phyloP scores from a whole-genome alignment of 2,888 invertebrate species.

The Patella depressa region DNA sequence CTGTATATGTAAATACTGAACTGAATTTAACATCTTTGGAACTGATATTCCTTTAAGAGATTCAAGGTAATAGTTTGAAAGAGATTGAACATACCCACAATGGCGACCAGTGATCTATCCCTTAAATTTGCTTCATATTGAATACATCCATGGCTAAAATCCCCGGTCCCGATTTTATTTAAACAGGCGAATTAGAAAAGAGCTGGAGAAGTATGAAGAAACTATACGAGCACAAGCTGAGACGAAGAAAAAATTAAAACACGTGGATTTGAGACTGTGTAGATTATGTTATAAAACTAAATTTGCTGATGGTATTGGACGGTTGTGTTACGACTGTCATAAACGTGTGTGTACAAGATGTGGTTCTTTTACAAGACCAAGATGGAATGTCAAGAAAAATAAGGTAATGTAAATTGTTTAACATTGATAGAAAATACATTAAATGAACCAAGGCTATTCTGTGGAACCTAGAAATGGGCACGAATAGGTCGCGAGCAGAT shows the following conservation, averaged over 20 bases:
- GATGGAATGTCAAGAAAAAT: conserved; percentile 48
- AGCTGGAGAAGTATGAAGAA: conserved; percentile 49
- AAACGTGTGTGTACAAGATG: conserved; percentile 65
- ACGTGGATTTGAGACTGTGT: conserved; percentile 62
- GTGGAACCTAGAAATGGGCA: no score
- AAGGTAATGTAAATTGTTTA: conserved; percentile 39
- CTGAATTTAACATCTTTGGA: no score
- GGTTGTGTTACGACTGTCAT: conserved; percentile 62
- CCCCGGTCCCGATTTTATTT: not conserved
- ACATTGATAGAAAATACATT: no score
- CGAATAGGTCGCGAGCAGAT: no score
- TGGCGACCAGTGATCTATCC: no score
- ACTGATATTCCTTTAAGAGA: no score
- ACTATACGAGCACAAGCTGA: conserved; percentile 45
- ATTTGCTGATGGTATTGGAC: conserved; percentile 64
- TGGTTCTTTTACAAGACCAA: conserved; percentile 54
- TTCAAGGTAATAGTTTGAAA: no score
- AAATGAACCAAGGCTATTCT: no score
- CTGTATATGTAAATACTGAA: no score
- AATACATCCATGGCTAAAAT: not conserved
- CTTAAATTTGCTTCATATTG: not conserved
- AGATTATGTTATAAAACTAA: conserved; percentile 66
- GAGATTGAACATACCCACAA: not conserved
- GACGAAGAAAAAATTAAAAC: conserved; percentile 45
- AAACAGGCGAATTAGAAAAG: conserved; percentile 48